Evolutionary conservation across 2,888 invertebrate genomes (phyloP), one percentile per base, ranked within the genome.

Genomic region (Oxyteleia sp.): DNA sequence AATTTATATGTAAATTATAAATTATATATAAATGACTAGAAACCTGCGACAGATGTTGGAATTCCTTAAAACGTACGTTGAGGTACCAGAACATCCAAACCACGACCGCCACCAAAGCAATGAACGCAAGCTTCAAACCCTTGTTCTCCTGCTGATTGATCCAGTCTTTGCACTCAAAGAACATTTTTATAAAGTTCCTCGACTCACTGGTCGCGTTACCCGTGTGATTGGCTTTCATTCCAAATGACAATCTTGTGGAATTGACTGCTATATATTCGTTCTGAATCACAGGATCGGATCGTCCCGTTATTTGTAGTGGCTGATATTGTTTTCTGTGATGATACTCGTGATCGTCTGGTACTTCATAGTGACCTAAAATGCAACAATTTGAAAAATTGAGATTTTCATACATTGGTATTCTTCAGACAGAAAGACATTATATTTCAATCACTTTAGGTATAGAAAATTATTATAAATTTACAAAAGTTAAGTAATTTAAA

Each of bases 51-150:
- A 93, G 87, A 47, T 93, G 93, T 84, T 85, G 72, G 53, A 92
- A 88, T 80, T 93, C 91, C 86, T 94, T 94, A 91, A 96, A 96
- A 94, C 96, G 96, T 92, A 95, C 95, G 89, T 96, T 95, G 43
- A 96, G 94, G 91, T 97, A 97, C 96, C 96, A 96, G 91, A 96
- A 96, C 95, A 97, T 95, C 16, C 95, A 95, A 78, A 96, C 94
- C 72, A 97, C 95, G 82, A 96, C 94, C 53, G 96, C 95, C 29
- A 95, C 94, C 53, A 96, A 94, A 68, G 96, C 94, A 32, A 96
- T 95, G 1, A 97, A 92, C 16, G 95, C 94, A 49, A 97, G 94
- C 92, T 97, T 97, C 0, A 97, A 93, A 2, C 95, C 96, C 89
- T 96, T 96, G 90, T 96, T 97, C 87, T 97, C 97, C 88, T 97